These are phyloP conservation scores for Peucedramus taeniatus DNA, from an alignment of 2,113 vertebrate species.

Conservation along the genomic window DNA sequence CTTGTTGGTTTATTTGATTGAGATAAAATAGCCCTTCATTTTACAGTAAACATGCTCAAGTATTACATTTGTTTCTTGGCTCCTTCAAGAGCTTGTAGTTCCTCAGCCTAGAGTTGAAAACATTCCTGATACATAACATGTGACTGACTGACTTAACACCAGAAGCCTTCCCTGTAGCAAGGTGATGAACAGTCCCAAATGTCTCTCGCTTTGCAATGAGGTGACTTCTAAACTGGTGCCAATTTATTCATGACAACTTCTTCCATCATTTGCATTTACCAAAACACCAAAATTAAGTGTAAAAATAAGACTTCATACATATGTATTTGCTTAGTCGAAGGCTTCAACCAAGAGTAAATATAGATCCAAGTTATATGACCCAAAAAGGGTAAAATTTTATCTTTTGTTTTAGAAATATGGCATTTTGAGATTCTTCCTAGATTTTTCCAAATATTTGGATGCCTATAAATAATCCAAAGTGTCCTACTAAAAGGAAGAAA, in stretches of 20 bases:
- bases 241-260: not conserved
- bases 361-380: not conserved
- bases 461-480: not conserved
- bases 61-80: not conserved
- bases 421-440: not conserved
- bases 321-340: not conserved
- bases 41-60: slow-evolving; percentile 28
- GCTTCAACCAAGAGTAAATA: not conserved
- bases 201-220: not conserved
- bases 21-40: slow-evolving; percentile 32
- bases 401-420: not conserved
- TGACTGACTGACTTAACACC: not conserved
- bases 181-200: not conserved
- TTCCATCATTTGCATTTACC: not conserved
- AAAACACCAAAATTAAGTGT: not conserved
- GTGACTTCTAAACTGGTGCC: not conserved
- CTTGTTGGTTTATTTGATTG: slow-evolving; percentile 14
- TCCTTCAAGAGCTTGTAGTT: not conserved
- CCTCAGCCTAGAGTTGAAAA: not conserved
- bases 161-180: not conserved
- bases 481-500: not conserved
- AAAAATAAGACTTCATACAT: not conserved
- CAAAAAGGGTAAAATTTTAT: not conserved
- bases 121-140: not conserved
- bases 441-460: not conserved